A percentile compares a stretch with the other conserved stretches of the same genome.
Conservation (phyloP, 2,888 invertebrate genomes). For the Campoletis raptor region DNA sequence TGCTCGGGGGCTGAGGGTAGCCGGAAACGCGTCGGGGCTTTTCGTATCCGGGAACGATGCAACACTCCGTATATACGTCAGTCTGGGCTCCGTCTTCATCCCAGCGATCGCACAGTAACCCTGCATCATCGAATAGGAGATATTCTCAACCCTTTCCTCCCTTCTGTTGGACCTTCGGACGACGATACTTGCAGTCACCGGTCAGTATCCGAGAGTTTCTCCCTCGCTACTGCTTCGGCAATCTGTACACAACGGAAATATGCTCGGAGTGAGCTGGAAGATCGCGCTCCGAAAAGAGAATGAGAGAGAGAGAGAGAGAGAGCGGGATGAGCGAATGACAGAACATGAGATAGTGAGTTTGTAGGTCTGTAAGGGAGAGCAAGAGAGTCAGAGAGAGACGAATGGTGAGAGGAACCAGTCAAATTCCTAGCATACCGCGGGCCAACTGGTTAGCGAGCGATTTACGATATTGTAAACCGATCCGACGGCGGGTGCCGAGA, state of each 20-base stretch:
- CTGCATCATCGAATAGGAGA: constrained; percentile 52
- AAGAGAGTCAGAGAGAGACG: constrained; percentile 59
- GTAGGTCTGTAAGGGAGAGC: constrained; percentile 47
- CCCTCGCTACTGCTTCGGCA: constrained; percentile 39
- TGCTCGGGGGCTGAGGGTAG: constrained; percentile 74
- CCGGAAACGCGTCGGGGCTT: constrained; percentile 72
- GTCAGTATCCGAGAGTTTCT: constrained; percentile 48
- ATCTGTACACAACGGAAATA: constrained; percentile 54
- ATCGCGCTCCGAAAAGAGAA: constrained; percentile 39
- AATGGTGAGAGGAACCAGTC: constrained; percentile 74
- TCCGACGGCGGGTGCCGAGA: constrained; percentile 80
- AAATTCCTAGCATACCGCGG: constrained; percentile 83
- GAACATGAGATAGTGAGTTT: constrained; percentile 61
- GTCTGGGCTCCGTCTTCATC: constrained; percentile 51
- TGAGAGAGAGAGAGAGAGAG: constrained; percentile 55
- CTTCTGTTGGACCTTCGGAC: constrained; percentile 24
- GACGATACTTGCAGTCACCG: constrained; percentile 58
- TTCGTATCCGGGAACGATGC: constrained; percentile 75
- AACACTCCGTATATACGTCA: constrained; percentile 59
- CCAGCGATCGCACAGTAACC: constrained; percentile 54
- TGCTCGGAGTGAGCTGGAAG: constrained; percentile 49
- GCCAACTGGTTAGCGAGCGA: constrained; percentile 84
- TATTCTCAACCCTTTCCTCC: constrained; percentile 62
- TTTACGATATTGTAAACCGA: constrained; percentile 85
- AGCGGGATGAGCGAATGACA: constrained; percentile 42